Conservation (phyloP, 2,888 invertebrate genomes). For the Ischnus inquisitorius region DNA sequence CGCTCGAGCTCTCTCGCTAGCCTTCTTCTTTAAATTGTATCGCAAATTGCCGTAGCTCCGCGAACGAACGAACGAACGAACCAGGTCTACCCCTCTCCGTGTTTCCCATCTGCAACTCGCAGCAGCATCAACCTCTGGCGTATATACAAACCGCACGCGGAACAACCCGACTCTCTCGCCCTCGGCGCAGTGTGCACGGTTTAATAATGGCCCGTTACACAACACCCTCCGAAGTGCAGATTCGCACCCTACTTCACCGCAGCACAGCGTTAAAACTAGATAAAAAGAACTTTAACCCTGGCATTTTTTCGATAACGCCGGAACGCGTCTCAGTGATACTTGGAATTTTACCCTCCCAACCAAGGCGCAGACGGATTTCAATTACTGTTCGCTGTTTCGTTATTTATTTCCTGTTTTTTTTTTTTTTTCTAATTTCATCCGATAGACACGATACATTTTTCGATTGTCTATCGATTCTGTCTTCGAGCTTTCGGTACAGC, state of each 20-base stretch:
- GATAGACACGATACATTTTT: constrained; percentile 12
- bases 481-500: background rate
- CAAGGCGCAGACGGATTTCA: background rate
- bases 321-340: constrained; percentile 3
- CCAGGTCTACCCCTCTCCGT: constrained; percentile 32
- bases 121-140: constrained; percentile 22
- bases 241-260: constrained; percentile 34
- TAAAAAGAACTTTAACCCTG: constrained; percentile 23
- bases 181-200: constrained; percentile 22
- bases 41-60: constrained; percentile 77
- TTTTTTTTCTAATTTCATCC: background rate
- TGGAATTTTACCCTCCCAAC: background rate
- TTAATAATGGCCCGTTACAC: constrained; percentile 59
- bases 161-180: constrained; percentile 18
- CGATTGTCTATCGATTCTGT: constrained; percentile 13
- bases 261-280: constrained; percentile 3
- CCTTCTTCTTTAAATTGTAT: constrained; percentile 83
- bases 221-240: constrained; percentile 37
- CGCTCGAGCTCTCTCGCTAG: constrained; percentile 57
- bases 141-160: constrained; percentile 17
- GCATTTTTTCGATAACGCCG: constrained; percentile 37
- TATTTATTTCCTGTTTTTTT: background rate
- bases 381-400: background rate
- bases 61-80: constrained; percentile 50
- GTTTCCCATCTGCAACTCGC: constrained; percentile 11